Percentiles rank a stretch among this genome's conserved stretches.
These are phyloP conservation scores for Sepioteuthis lessoniana DNA, from an alignment of 2,888 invertebrate genomes.

Conservation along the genomic window DNA sequence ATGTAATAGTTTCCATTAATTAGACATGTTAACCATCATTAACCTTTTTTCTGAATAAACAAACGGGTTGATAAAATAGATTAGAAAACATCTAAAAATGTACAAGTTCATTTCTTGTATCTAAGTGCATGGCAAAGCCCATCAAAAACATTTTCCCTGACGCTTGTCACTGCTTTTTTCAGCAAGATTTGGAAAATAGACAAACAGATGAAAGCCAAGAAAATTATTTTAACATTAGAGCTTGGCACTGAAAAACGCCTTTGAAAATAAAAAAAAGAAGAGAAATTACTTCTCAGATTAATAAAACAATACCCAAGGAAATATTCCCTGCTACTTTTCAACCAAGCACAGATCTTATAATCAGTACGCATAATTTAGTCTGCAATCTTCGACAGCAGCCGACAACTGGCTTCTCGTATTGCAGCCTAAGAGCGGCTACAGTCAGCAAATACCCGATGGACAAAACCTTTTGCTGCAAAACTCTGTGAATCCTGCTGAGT, in stretches of 20 bases:
- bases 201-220: not conserved
- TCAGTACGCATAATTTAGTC: constrained; percentile 21
- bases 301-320: not conserved
- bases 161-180: not conserved
- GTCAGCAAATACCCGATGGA: not conserved
- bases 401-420: not conserved
- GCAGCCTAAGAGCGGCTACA: not conserved
- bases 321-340: not conserved
- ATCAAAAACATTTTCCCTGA: too few relatives aligned
- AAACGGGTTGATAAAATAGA: too few relatives aligned
- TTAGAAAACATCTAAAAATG: too few relatives aligned
- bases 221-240: not conserved
- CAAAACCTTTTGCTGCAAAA: not conserved
- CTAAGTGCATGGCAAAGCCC: too few relatives aligned
- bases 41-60: too few relatives aligned
- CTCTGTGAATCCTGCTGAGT: not conserved
- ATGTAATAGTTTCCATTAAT: too few relatives aligned
- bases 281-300: not conserved
- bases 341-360: not conserved
- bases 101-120: too few relatives aligned
- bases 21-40: too few relatives aligned
- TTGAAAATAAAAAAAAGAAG: not conserved
- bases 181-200: not conserved
- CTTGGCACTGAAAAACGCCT: too few relatives aligned
- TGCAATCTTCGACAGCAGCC: not conserved